phyloP scores from a whole-genome alignment of 1,140 invertebrate genomes.

The Papilio polytes region DNA sequence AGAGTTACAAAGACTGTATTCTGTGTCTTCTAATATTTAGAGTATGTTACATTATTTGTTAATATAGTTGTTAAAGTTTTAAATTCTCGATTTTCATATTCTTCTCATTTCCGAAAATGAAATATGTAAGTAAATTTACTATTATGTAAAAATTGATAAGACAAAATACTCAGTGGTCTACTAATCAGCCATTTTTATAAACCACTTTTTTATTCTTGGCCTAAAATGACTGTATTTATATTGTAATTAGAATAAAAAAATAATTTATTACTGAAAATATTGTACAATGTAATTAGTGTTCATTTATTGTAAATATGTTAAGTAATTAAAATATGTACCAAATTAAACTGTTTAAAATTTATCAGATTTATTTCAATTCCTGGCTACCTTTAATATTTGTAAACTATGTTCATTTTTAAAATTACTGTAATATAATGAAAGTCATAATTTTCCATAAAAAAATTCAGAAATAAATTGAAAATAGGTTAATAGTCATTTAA shows the following conservation, averaged over 20 bases:
- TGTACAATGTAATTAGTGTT: conserved; percentile 40
- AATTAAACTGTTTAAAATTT: conserved; percentile 28
- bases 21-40: conserved; percentile 27
- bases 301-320: conserved; percentile 38
- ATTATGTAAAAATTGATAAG: conserved; percentile 8
- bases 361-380: not conserved
- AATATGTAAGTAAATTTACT: not conserved
- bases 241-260: conserved; percentile 25
- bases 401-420: no score
- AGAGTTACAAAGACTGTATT: conserved; percentile 52
- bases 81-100: conserved; percentile 1
- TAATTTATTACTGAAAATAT: conserved; percentile 37
- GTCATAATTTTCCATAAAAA: no score
- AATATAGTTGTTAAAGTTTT: conserved; percentile 32
- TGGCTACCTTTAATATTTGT: not conserved
- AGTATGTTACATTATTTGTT: conserved; percentile 30
- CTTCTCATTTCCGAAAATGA: not conserved
- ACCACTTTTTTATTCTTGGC: conserved; percentile 6
- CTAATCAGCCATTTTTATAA: conserved; percentile 1
- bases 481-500: no score
- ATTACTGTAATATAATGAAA: no score
- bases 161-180: conserved; percentile 18
- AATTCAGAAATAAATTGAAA: no score
- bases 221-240: conserved; percentile 15
- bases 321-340: conserved; percentile 38